A percentile compares a stretch with the other conserved stretches of the same genome.
Conservation (phyloP, 2,888 invertebrate species). For the Apodemia duryi region DNA sequence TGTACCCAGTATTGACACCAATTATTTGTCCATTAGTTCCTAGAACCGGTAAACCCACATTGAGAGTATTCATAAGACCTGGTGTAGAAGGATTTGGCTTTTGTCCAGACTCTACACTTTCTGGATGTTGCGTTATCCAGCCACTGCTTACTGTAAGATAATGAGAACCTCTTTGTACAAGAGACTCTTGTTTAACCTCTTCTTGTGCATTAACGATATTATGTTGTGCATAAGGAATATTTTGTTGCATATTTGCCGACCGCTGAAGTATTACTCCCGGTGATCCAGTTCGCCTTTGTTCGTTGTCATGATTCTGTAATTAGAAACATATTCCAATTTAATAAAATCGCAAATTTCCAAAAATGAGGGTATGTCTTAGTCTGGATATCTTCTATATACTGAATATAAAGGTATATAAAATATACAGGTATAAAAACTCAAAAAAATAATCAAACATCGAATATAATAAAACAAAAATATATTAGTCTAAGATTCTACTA, state of each 20-base stretch:
- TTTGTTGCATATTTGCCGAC: conserved; percentile 40
- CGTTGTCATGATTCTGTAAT: conserved; percentile 43
- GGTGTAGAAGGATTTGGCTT: conserved; percentile 42
- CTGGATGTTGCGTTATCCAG: conserved; percentile 68
- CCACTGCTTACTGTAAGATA: conserved; percentile 72
- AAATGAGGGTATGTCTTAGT: background rate
- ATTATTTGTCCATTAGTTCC: conserved; percentile 81
- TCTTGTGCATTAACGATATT: conserved; percentile 48
- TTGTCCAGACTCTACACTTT: conserved; percentile 49
- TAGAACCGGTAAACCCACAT: conserved; percentile 64
- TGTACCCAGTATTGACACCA: conserved; percentile 72
- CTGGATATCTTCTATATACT: no score
- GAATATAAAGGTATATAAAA: no score
- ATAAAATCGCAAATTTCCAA: background rate
- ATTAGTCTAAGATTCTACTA: no score
- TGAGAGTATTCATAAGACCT: conserved; percentile 40
- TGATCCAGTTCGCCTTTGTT: conserved; percentile 48
- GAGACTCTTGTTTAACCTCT: conserved; percentile 58
- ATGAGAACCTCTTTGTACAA: conserved; percentile 63
- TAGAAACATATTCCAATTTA: background rate
- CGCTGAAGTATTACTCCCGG: conserved; percentile 48
- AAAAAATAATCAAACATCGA: no score
- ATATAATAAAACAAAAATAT: no score
- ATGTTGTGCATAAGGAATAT: conserved; percentile 48
- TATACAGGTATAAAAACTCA: no score